Evolutionary conservation across 53 echinoderm and acorn worm genomes (phyloP), one percentile per base, ranked within the genome.

Genomic region (Luidia sarsii): DNA sequence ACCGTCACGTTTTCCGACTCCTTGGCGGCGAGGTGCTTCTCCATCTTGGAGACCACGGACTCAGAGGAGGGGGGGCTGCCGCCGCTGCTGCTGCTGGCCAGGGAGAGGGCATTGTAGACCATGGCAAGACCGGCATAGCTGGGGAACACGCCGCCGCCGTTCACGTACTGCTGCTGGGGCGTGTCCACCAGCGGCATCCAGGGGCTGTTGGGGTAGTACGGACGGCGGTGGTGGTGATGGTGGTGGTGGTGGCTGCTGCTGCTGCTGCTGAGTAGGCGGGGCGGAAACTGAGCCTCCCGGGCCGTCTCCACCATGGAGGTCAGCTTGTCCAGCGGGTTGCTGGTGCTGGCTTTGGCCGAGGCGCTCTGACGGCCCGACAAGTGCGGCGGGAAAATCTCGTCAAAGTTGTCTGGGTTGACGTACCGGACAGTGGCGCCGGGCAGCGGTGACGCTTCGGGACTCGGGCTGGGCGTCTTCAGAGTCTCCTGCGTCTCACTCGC

Each of bases 251-350:
- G n/a, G n/a, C n/a, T n/a, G n/a, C 31, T 48, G 32, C 4, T 70
- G 48, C 46, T 62, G 67, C 49, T 63, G 64, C 84, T 59, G 3
- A 50, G 84, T 65, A 52, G 46, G 64, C 38, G 73, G 31, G 85
- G 88, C 61, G 80, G 73, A 82, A 92, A 92, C 50, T 92, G 88
- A 27, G 85, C 72, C 49, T 92, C 87, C 41, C 85, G 85, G 2
- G 92, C 92, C 38, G 88, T 89, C 68, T 95, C 92, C 15, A 95
- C 95, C 95, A 95, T 95, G 49, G 89, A 90, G 38, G 92, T 87
- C 33, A 95, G 75, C 33, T 92, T 92, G 32, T 92, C 90, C 8
- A 95, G 85, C 11, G 95, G 95, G 85, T 95, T 92, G 5, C 66
- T 71, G 49, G 82, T 87, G 6, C 30, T 52, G 21, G 45, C 61